Evolutionary conservation across 2,888 invertebrate genomes (phyloP).

Genomic region (Eurytoma adleriae): DNA sequence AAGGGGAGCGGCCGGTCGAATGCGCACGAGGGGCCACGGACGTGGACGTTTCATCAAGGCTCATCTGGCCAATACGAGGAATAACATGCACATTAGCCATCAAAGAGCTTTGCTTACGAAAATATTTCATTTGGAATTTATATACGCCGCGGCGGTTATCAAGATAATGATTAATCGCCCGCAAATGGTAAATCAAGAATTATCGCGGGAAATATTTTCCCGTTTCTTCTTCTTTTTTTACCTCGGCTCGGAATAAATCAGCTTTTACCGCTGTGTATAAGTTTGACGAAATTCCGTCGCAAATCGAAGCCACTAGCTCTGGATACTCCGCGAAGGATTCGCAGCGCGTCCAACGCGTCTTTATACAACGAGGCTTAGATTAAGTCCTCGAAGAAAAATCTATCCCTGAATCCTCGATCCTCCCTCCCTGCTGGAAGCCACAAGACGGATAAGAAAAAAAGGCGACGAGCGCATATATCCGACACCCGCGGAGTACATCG

Average conservation of each 20-base stretch:
- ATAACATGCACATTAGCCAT: constrained; percentile 41
- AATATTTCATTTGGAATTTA: constrained; percentile 52
- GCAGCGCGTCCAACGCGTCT: constrained; percentile 13
- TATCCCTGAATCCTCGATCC: constrained; percentile 62
- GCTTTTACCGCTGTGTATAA: neutral
- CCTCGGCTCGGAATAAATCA: neutral
- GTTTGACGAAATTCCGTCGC: constrained; percentile 45
- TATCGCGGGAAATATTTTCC: constrained; percentile 20
- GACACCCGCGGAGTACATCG: too few relatives aligned
- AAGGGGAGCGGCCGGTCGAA: neutral
- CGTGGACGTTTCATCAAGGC: constrained; percentile 34
- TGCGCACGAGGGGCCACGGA: neutral
- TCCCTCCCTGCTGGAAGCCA: constrained; percentile 40
- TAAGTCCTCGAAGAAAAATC: constrained; percentile 75
- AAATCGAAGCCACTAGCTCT: constrained; percentile 32
- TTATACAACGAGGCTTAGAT: constrained; percentile 69
- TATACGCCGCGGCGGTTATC: constrained; percentile 57
- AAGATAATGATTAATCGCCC: constrained; percentile 62
- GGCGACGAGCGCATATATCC: neutral
- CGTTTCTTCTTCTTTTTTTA: constrained; percentile 11
- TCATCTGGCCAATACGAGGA: constrained; percentile 20
- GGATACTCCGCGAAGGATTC: constrained; percentile 10
- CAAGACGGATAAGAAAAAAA: constrained; percentile 25
- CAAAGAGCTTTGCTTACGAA: constrained; percentile 57
- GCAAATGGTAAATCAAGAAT: constrained; percentile 52